Evolutionary conservation across 2,113 vertebrate genomes (phyloP).

Genomic region (Nothobranchius furzeri): DNA sequence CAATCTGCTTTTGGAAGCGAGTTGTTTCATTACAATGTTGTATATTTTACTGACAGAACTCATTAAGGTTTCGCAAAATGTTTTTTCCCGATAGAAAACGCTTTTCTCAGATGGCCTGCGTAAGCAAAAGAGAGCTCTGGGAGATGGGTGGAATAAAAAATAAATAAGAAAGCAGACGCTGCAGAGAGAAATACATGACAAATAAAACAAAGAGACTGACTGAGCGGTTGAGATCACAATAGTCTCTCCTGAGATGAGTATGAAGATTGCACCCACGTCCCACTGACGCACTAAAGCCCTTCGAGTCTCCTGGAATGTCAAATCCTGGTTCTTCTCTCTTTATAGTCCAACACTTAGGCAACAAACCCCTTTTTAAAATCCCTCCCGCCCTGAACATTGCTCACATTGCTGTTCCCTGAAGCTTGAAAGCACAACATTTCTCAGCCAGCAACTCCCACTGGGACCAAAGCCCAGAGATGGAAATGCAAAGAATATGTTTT

Average conservation of each 20-base stretch:
- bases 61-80: conserved; percentile 50
- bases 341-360: conserved; percentile 76
- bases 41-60: conserved; percentile 48
- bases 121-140: conserved; percentile 20
- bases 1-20: conserved; percentile 60
- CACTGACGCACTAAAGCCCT: conserved; percentile 65
- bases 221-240: conserved; percentile 47
- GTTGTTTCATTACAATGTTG: conserved; percentile 72
- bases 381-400: conserved; percentile 72
- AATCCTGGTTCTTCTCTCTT: conserved; percentile 73
- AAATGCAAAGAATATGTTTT: conserved; percentile 80
- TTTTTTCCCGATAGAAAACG: conserved; percentile 46
- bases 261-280: conserved; percentile 73
- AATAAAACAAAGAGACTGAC: conserved; percentile 59
- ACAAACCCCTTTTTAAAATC: conserved; percentile 61
- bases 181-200: conserved; percentile 36
- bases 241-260: conserved; percentile 66
- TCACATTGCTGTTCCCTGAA: conserved; percentile 79
- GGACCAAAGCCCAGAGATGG: conserved; percentile 74
- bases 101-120: conserved; percentile 23
- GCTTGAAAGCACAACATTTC: conserved; percentile 81
- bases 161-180: conserved; percentile 10
- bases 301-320: conserved; percentile 70
- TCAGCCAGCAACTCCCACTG: conserved; percentile 79
- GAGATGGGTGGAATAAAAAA: conserved; percentile 29